These are phyloP conservation scores for Megalurothrips usitatus DNA, from an alignment of 2,888 invertebrate species.

Conservation along the genomic window DNA sequence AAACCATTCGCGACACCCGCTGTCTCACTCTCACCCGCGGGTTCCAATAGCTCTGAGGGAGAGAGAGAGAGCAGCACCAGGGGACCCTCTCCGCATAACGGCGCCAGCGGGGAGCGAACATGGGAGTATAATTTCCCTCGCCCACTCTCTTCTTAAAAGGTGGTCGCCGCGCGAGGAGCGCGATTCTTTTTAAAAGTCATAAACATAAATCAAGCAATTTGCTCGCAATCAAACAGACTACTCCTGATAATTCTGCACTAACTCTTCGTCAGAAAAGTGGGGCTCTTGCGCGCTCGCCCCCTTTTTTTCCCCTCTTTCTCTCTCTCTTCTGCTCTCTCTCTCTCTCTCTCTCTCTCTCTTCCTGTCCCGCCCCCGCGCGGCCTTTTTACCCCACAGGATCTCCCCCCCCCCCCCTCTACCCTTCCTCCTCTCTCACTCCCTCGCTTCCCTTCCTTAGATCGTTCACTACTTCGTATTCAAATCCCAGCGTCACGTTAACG, in stretches of 20 bases:
- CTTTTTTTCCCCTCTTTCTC: constrained; percentile 24
- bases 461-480: neutral
- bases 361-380: too few relatives aligned
- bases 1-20: neutral
- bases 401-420: constrained; percentile 6
- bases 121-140: constrained; percentile 25
- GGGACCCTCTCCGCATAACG: neutral
- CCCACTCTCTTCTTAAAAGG: constrained; percentile 16
- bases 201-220: constrained; percentile 27
- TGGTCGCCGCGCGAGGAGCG: neutral
- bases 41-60: neutral
- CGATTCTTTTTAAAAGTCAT: constrained; percentile 23
- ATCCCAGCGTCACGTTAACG: constrained; percentile 2
- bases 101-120: neutral
- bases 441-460: neutral
- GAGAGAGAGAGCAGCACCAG: neutral
- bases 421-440: constrained; percentile 19
- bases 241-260: constrained; percentile 22
- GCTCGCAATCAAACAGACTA: constrained; percentile 24
- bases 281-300: neutral
- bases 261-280: constrained; percentile 16
- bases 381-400: neutral
- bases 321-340: constrained; percentile 10
- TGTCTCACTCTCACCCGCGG: neutral
- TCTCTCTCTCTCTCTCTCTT: constrained; percentile 13